phyloP scores from a whole-genome alignment of 2,888 invertebrate genomes.

The Habrosyne pyritoides region DNA sequence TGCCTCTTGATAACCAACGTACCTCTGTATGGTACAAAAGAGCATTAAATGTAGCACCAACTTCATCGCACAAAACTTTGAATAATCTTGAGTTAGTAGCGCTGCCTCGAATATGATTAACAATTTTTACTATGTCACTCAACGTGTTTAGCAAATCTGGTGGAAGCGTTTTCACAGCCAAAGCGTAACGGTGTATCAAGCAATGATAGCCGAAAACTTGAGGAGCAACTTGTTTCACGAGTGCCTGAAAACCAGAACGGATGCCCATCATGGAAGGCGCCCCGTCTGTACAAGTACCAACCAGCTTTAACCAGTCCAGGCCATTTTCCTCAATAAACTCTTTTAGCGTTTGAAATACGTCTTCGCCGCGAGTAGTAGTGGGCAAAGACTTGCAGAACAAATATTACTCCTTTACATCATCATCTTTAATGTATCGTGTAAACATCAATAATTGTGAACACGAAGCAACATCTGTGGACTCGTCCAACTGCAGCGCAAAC shows the following conservation, averaged over 20 bases:
- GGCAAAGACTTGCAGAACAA: slow-evolving; percentile 31
- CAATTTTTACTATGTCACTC: slow-evolving; percentile 27
- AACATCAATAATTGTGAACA: slow-evolving; percentile 27
- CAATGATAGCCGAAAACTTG: slow-evolving; percentile 26
- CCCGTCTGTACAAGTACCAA: slow-evolving; percentile 29
- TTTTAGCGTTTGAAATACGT: slow-evolving; percentile 32
- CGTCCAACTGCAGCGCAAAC: slow-evolving; percentile 25
- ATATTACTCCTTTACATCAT: slow-evolving; percentile 26
- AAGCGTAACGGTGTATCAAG: slow-evolving; percentile 29
- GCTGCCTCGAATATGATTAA: slow-evolving; percentile 29
- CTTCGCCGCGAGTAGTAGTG: slow-evolving; percentile 27
- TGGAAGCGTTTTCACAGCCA: slow-evolving; percentile 22
- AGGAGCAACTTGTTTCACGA: slow-evolving; percentile 33
- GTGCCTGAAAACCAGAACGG: slow-evolving; percentile 30
- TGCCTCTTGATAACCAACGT: slow-evolving; percentile 17
- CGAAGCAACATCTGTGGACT: slow-evolving; percentile 29
- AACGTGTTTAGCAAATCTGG: slow-evolving; percentile 27
- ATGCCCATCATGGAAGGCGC: slow-evolving; percentile 29
- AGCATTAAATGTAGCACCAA: slow-evolving; percentile 24
- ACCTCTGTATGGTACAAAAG: slow-evolving; percentile 25
- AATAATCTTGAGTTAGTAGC: slow-evolving; percentile 16
- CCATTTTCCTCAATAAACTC: slow-evolving; percentile 26
- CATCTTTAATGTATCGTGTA: slow-evolving; percentile 27
- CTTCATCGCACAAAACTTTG: slow-evolving; percentile 17
- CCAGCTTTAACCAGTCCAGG: slow-evolving; percentile 30